phyloP scores from a whole-genome alignment of 2,888 invertebrate genomes.

The Euzetes globulus region DNA sequence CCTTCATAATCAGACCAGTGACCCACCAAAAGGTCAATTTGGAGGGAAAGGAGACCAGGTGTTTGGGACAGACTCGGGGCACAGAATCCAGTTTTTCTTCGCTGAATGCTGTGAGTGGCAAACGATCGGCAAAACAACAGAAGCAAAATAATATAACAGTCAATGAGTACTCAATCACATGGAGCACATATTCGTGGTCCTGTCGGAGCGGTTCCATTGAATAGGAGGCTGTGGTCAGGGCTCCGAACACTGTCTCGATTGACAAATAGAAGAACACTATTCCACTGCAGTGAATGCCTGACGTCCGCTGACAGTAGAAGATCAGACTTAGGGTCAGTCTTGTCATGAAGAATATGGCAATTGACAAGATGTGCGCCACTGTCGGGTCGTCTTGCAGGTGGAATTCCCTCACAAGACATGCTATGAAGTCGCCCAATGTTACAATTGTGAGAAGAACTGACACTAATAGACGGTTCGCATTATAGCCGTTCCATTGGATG shows the following conservation, averaged over 20 bases:
- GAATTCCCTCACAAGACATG: background rate
- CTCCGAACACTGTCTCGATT: background rate
- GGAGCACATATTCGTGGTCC: background rate
- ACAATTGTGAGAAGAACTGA: background rate
- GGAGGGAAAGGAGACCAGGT: slow-evolving; percentile 46
- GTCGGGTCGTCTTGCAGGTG: background rate
- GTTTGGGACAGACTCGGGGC: slow-evolving; percentile 44
- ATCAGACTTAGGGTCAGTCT: background rate
- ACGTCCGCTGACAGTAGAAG: slow-evolving; percentile 13
- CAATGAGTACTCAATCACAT: background rate
- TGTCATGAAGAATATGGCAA: background rate
- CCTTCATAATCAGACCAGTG: slow-evolving; percentile 43
- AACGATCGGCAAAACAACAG: slow-evolving; percentile 24
- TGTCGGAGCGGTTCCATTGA: background rate
- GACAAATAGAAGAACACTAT: slow-evolving; percentile 30
- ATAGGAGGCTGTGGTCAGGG: background rate
- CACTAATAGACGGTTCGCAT: background rate
- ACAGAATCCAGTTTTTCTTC: background rate
- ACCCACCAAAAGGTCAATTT: slow-evolving; percentile 49
- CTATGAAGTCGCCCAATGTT: background rate
- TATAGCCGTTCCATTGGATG: slow-evolving; percentile 29
- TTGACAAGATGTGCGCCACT: background rate
- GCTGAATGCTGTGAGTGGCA: background rate
- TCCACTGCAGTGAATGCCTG: slow-evolving; percentile 23
- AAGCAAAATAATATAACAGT: background rate